phyloP scores from a whole-genome alignment of 2,113 vertebrate species.

The Eonycteris spelaea region DNA sequence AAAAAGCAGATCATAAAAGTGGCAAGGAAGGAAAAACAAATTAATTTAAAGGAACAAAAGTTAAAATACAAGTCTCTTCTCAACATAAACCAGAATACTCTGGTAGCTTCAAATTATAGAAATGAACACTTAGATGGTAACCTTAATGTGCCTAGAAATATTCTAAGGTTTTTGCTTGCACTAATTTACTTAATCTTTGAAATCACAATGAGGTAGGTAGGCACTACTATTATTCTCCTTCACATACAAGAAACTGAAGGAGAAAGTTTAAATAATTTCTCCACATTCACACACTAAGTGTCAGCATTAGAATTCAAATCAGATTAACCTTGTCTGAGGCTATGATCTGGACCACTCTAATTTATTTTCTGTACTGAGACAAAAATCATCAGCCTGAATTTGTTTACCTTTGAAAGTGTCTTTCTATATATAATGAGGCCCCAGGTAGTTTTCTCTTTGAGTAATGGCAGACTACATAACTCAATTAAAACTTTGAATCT shows the following conservation, averaged over 20 bases:
- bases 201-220: neutral
- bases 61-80: neutral
- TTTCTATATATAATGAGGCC: neutral
- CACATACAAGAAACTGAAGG: neutral
- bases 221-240: neutral
- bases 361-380: neutral
- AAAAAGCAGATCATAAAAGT: neutral
- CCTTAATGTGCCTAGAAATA: neutral
- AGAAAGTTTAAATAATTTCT: neutral
- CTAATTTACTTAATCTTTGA: neutral
- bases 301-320: neutral
- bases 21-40: neutral
- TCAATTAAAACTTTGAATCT: constrained; percentile 28
- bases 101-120: neutral
- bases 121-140: neutral
- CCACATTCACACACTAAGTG: neutral
- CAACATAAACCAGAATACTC: neutral
- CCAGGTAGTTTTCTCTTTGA: neutral
- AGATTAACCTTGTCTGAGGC: neutral
- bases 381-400: neutral
- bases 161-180: neutral
- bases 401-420: neutral
- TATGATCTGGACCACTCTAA: neutral
- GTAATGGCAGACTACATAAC: neutral
- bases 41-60: constrained; percentile 11